Percentiles rank a stretch among this genome's conserved stretches.
These are phyloP conservation scores for Sardinella longiceps DNA, from an alignment of 2,797 vertebrate species.

Conservation along the genomic window DNA sequence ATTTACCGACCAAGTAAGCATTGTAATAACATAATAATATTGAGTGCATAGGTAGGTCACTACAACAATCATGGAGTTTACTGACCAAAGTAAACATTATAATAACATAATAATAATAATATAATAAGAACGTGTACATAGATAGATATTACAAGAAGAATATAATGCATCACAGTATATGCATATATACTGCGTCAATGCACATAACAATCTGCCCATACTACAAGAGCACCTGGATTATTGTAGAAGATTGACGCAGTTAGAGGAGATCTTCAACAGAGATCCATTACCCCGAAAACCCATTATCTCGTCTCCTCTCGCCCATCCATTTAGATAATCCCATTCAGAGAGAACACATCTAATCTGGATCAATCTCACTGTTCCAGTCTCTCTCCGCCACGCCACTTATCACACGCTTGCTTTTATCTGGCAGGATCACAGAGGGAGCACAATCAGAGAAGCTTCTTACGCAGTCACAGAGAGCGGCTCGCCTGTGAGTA, in stretches of 20 bases:
- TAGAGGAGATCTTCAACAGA: neutral
- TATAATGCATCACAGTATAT: too few species aligned
- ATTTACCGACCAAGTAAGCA: slow-evolving; percentile 78
- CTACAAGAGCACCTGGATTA: neutral
- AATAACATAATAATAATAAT: too few species aligned
- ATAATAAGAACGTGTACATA: too few species aligned
- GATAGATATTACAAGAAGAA: neutral
- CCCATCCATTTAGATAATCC: slow-evolving; percentile 1
- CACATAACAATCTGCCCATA: neutral
- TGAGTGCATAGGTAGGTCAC: too few species aligned
- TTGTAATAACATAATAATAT: neutral
- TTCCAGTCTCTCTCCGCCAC: neutral
- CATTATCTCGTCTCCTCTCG: slow-evolving; percentile 7
- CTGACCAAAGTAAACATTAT: slow-evolving; percentile 77
- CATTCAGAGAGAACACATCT: slow-evolving; percentile 5
- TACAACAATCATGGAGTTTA: slow-evolving; percentile 75
- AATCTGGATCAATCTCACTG: slow-evolving; percentile 16
- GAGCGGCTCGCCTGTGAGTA: slow-evolving; percentile 79
- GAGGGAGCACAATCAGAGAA: slow-evolving; percentile 67
- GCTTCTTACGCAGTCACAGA: slow-evolving; percentile 72
- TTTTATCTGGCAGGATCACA: slow-evolving; percentile 71
- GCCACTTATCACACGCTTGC: neutral
- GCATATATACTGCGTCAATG: neutral
- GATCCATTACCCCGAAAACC: neutral
- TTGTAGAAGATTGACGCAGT: neutral